A percentile compares a stretch with the other conserved stretches of the same genome.
Evolutionary conservation across 2,797 vertebrate species (phyloP).

Genomic region (Prunella strophiata): DNA sequence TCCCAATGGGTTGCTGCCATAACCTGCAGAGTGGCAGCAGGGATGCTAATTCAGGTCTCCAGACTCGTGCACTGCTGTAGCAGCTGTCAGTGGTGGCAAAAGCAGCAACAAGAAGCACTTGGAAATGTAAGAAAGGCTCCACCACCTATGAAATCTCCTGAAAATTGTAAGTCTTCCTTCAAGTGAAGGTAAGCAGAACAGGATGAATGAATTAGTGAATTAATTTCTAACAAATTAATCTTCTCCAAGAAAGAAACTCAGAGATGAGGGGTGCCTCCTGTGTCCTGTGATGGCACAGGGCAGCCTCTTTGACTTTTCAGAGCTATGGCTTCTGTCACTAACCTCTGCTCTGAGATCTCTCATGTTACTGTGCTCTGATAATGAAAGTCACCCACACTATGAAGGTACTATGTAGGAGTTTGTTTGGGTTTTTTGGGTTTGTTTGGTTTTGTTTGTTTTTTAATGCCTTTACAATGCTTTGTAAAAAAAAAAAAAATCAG

Average conservation of each 20-base stretch:
- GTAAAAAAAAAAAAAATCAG: not conserved
- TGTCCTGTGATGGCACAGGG: rapidly evolving
- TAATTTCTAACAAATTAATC: not conserved
- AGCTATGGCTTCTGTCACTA: not conserved
- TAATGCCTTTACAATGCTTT: not conserved
- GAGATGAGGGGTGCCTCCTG: rapidly evolving
- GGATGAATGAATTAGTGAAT: not conserved
- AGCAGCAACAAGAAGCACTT: not conserved
- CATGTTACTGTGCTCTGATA: not conserved
- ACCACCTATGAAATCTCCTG: not conserved
- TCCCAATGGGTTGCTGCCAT: not conserved
- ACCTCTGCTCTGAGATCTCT: not conserved
- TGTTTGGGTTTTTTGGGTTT: no score
- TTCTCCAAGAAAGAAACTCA: not conserved
- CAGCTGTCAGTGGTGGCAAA: not conserved
- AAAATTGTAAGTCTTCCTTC: not conserved
- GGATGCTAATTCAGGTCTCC: not conserved
- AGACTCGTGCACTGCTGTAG: not conserved
- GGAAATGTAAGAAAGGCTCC: not conserved
- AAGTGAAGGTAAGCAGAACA: not conserved
- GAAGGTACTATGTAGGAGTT: not conserved
- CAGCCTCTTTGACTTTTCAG: not conserved
- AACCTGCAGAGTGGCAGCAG: not conserved
- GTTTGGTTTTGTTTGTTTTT: not conserved
- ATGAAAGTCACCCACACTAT: not conserved